Conservation (phyloP, 2,113 vertebrate genomes). For the Crypturellus undulatus region DNA sequence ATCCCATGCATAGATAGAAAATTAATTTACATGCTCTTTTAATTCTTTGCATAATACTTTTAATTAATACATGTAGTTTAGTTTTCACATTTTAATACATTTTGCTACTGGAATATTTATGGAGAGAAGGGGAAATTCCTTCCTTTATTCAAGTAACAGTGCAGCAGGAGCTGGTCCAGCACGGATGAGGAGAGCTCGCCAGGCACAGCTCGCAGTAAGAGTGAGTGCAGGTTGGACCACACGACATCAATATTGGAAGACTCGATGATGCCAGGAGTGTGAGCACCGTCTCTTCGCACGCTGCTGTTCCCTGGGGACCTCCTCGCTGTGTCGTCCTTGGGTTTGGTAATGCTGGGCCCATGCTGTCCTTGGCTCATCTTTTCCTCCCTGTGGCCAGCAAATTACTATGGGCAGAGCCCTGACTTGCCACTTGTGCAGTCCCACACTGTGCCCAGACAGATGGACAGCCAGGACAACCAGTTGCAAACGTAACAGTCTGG, state of each 20-base stretch:
- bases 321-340: not conserved
- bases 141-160: slow-evolving; percentile 66
- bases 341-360: not conserved
- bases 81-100: slow-evolving; percentile 57
- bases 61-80: slow-evolving; percentile 41
- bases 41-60: slow-evolving; percentile 71
- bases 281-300: not conserved
- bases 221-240: not conserved
- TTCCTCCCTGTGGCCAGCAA: not conserved
- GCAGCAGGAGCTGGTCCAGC: not conserved
- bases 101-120: slow-evolving; percentile 68
- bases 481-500: accelerated
- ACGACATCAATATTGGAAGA: slow-evolving; percentile 27
- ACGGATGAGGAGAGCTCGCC: not conserved
- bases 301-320: not conserved
- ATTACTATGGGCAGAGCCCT: accelerated
- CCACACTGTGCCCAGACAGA: not conserved
- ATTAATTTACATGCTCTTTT: slow-evolving; percentile 71
- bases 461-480: not conserved
- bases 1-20: slow-evolving; percentile 76
- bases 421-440: accelerated
- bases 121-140: slow-evolving; percentile 54
- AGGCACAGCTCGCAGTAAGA: not conserved
- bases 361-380: not conserved
- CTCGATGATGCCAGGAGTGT: not conserved